Percentiles rank a stretch among this genome's conserved stretches.
Evolutionary conservation across 1,140 invertebrate species (phyloP).

Genomic region (Lepidurus packardi): DNA sequence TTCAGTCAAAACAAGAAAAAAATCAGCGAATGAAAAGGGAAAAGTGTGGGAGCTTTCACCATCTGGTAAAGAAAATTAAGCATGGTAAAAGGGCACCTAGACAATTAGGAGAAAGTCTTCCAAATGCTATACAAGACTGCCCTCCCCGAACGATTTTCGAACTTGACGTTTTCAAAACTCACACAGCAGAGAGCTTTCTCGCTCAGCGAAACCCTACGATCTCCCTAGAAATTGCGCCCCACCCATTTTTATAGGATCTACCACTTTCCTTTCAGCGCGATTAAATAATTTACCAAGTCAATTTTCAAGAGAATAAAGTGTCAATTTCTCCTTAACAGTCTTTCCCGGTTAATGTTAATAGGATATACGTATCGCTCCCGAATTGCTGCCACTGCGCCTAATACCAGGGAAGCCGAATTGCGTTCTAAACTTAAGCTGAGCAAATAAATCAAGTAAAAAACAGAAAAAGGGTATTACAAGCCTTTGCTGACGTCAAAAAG

Average conservation of each 20-base stretch:
- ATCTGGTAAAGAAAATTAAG: not conserved
- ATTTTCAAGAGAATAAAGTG: no score
- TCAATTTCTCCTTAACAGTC: slow-evolving; percentile 15
- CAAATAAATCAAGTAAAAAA: slow-evolving; percentile 11
- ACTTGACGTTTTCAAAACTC: not conserved
- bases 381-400: not conserved
- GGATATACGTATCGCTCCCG: no score
- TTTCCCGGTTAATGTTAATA: not conserved
- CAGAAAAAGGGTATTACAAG: not conserved
- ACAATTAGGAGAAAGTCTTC: slow-evolving; percentile 8
- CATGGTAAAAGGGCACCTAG: not conserved
- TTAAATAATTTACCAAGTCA: no score
- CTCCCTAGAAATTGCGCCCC: not conserved
- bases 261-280: not conserved
- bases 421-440: not conserved
- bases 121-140: not conserved
- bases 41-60: slow-evolving; percentile 2
- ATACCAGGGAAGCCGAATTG: not conserved
- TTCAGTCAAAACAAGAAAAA: not conserved
- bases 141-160: not conserved
- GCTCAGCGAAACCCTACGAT: not conserved
- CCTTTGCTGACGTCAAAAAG: not conserved
- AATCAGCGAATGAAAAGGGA: not conserved
- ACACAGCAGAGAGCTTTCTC: not conserved
- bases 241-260: not conserved